phyloP scores from a whole-genome alignment of 2,797 vertebrate species.

The Pteronotus mesoamericanus region DNA sequence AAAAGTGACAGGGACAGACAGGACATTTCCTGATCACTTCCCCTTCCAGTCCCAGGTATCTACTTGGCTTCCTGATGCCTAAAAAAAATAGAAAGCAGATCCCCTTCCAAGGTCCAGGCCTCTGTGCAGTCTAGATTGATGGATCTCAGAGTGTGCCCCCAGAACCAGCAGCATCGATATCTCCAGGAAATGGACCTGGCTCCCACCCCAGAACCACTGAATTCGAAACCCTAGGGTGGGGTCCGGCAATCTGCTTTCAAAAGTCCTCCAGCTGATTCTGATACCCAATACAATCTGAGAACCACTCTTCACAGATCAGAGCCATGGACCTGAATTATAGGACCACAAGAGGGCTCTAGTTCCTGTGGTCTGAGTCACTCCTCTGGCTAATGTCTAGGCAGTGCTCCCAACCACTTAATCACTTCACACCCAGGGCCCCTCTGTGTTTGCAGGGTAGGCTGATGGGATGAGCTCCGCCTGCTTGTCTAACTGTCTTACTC shows the following conservation, averaged over 20 bases:
- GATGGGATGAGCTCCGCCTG: neutral
- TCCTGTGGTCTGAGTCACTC: neutral
- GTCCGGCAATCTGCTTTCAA: neutral
- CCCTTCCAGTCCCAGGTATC: neutral
- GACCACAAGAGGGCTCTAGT: neutral
- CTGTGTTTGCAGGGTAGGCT: too few species aligned
- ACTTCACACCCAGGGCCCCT: neutral
- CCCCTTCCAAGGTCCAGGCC: neutral
- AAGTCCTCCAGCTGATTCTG: neutral
- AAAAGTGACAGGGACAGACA: neutral
- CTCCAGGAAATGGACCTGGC: neutral
- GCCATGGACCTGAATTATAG: neutral
- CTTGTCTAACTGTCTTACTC: neutral
- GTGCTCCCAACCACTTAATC: fast-evolving
- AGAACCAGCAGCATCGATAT: neutral
- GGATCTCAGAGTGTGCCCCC: neutral
- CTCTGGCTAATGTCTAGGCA: neutral
- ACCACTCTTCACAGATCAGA: neutral
- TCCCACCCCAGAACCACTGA: neutral
- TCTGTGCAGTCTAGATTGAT: neutral
- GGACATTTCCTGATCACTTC: fast-evolving
- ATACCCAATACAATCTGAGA: neutral
- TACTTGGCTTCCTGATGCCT: neutral
- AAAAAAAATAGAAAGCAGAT: neutral
- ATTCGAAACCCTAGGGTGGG: neutral